phyloP scores from a whole-genome alignment of 1,140 invertebrate species.

The Muscidifurax raptorellus region DNA sequence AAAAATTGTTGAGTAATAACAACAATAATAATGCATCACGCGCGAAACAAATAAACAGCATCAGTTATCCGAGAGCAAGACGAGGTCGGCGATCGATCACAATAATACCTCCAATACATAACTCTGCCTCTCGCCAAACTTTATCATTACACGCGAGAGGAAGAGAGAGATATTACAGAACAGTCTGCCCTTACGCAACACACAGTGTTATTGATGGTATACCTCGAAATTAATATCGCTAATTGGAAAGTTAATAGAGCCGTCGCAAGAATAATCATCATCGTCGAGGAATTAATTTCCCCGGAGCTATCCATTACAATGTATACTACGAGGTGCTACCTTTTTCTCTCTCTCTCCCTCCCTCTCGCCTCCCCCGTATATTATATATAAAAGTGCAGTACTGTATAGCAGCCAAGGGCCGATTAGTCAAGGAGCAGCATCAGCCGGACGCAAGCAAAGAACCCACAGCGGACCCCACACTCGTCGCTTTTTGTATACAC shows the following conservation, averaged over 20 bases:
- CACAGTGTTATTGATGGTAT: neutral
- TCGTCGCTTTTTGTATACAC: too few species aligned
- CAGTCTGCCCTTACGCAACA: neutral
- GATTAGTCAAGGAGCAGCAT: neutral
- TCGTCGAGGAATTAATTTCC: neutral
- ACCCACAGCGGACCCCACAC: neutral
- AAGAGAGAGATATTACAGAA: too few species aligned
- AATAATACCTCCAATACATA: conserved; percentile 12
- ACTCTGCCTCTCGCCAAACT: neutral
- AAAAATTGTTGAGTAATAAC: neutral
- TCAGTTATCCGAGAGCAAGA: neutral
- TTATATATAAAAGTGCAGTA: too few species aligned
- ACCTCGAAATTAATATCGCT: conserved; percentile 7
- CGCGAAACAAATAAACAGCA: neutral
- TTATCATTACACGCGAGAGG: neutral
- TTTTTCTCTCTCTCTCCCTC: neutral
- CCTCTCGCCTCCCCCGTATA: neutral
- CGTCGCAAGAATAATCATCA: neutral
- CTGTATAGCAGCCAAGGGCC: neutral
- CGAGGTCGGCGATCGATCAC: neutral
- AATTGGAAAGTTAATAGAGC: conserved; percentile 36
- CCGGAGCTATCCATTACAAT: neutral
- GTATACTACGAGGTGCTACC: neutral
- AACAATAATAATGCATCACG: neutral
- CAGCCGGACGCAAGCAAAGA: neutral